A percentile compares a stretch with the other conserved stretches of the same genome.
Conservation (phyloP, 2,888 invertebrate genomes). For the Campopleginae sp. region DNA sequence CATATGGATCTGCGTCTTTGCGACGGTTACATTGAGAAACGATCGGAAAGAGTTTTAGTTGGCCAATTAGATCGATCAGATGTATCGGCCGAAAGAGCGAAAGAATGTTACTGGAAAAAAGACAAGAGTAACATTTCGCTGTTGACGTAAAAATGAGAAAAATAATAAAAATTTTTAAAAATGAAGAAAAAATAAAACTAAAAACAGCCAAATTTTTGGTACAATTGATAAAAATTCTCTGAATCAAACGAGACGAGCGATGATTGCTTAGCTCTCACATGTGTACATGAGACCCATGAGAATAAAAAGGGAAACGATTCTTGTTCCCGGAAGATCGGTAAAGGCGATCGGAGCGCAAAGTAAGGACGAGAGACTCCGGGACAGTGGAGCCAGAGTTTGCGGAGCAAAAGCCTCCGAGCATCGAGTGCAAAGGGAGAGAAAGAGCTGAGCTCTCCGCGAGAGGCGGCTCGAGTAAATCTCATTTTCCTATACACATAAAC, state of each 20-base stretch:
- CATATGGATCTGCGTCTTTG: background rate
- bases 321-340: conserved; percentile 69
- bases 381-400: background rate
- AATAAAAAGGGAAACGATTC: conserved; percentile 60
- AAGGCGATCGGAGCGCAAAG: conserved; percentile 52
- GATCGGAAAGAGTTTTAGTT: background rate
- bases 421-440: conserved; percentile 15
- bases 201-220: background rate
- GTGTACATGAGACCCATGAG: conserved; percentile 24
- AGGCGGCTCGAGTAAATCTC: conserved; percentile 61
- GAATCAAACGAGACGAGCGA: conserved; percentile 30
- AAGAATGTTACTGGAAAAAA: background rate
- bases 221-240: conserved; percentile 65
- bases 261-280: conserved; percentile 6
- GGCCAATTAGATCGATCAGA: background rate
- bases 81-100: background rate
- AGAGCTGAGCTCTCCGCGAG: conserved; percentile 17
- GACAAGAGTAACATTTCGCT: background rate
- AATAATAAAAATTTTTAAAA: background rate
- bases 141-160: too few species aligned
- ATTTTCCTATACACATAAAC: conserved; percentile 66
- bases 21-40: background rate
- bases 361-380: conserved; percentile 29
- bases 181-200: too few species aligned
- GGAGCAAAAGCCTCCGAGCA: conserved; percentile 16